Evolutionary conservation across 2,113 vertebrate genomes (phyloP).

Genomic region (Protomyctophum bolini): DNA sequence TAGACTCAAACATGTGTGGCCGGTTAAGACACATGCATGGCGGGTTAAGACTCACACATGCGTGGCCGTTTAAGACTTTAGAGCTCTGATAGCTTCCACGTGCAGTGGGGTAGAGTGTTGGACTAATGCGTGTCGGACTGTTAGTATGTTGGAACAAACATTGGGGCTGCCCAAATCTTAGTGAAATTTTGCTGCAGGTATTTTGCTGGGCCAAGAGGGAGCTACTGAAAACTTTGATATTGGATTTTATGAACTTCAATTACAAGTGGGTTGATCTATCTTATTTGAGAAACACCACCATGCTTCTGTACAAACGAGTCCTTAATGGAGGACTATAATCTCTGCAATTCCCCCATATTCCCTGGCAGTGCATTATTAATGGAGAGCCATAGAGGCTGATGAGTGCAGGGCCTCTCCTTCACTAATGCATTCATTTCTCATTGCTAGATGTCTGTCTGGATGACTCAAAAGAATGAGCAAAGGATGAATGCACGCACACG

Average conservation of each 20-base stretch:
- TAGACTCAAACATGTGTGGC: too few species aligned
- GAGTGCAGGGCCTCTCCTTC: slow-evolving; percentile 60
- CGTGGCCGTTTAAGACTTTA: too few species aligned
- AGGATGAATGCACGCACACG: not conserved
- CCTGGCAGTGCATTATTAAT: slow-evolving; percentile 74
- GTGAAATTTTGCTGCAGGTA: not conserved
- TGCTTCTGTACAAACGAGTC: slow-evolving; percentile 60
- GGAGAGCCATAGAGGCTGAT: slow-evolving; percentile 56
- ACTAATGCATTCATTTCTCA: slow-evolving; percentile 71
- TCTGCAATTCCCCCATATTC: slow-evolving; percentile 58
- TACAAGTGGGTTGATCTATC: slow-evolving; percentile 60
- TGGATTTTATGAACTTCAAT: slow-evolving; percentile 50
- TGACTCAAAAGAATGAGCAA: slow-evolving; percentile 4
- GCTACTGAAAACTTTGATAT: slow-evolving; percentile 38
- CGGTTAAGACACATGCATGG: too few species aligned
- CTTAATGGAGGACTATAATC: slow-evolving; percentile 70
- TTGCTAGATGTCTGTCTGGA: slow-evolving; percentile 64
- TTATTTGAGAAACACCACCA: slow-evolving; percentile 59
- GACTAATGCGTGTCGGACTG: too few species aligned
- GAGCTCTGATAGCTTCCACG: too few species aligned
- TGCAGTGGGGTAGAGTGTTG: too few species aligned
- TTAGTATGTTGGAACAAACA: too few species aligned
- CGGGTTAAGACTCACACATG: too few species aligned
- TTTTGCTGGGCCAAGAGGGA: not conserved
- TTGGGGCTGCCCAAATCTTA: not conserved